phyloP scores from a whole-genome alignment of 2,888 invertebrate species.

The Synergus umbraculus region DNA sequence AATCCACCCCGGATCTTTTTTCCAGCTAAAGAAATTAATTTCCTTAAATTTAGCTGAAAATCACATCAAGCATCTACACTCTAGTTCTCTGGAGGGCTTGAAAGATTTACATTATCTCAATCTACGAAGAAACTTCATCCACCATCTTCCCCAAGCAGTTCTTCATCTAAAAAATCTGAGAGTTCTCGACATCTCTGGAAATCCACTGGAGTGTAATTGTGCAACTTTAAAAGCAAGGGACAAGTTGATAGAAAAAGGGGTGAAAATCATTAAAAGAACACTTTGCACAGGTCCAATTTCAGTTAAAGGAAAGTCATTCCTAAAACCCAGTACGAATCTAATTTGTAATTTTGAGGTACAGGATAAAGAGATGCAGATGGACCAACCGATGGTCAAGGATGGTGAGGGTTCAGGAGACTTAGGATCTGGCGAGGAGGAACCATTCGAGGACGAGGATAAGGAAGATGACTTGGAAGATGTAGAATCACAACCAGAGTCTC shows the following conservation, averaged over 20 bases:
- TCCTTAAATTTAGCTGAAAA: slow-evolving; percentile 83
- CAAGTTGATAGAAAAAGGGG: slow-evolving; percentile 77
- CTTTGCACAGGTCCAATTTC: slow-evolving; percentile 80
- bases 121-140: slow-evolving; percentile 82
- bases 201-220: slow-evolving; percentile 86
- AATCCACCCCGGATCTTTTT: slow-evolving; percentile 80
- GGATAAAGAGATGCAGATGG: slow-evolving; percentile 78
- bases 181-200: slow-evolving; percentile 83
- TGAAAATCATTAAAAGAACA: slow-evolving; percentile 75
- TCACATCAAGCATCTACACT: slow-evolving; percentile 79
- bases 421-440: slow-evolving; percentile 58
- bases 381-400: slow-evolving; percentile 78
- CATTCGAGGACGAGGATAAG: slow-evolving; percentile 45
- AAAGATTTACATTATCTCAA: slow-evolving; percentile 82
- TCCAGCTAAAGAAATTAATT: slow-evolving; percentile 80
- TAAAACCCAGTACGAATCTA: slow-evolving; percentile 78
- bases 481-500: neutral
- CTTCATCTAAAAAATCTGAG: slow-evolving; percentile 80
- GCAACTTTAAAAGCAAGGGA: slow-evolving; percentile 83
- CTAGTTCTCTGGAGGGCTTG: slow-evolving; percentile 78
- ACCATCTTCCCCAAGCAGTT: slow-evolving; percentile 81
- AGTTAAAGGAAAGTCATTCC: slow-evolving; percentile 79
- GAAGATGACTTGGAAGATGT: slow-evolving; percentile 41
- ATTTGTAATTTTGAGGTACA: slow-evolving; percentile 68
- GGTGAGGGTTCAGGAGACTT: slow-evolving; percentile 74